Conservation (phyloP, 2,888 invertebrate species). For the Tolmerus cingulatus region DNA sequence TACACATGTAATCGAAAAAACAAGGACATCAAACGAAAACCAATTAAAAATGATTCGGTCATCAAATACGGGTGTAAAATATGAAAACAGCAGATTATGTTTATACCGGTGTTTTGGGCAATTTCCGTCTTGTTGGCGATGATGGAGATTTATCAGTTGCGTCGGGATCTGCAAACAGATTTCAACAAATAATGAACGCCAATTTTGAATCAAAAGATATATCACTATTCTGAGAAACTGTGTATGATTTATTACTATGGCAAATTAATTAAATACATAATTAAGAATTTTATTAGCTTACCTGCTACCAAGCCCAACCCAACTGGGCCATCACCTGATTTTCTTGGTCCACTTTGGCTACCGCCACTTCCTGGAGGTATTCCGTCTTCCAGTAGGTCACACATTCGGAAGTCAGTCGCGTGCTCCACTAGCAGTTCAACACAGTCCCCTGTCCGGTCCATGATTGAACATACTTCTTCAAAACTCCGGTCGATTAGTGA, state of each 20-base stretch:
- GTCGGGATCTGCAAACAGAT: conserved; percentile 76
- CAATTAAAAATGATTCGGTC: not conserved
- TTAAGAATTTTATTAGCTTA: conserved; percentile 52
- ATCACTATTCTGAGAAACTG: not conserved
- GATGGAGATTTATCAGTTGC: conserved; percentile 83
- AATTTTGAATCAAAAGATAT: not conserved
- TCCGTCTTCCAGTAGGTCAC: conserved; percentile 75
- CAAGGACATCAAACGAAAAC: conserved; percentile 15
- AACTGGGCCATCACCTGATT: conserved; percentile 62
- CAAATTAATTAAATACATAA: not conserved
- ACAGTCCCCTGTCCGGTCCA: conserved; percentile 86
- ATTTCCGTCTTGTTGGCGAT: conserved; percentile 90
- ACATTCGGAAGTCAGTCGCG: conserved; percentile 76
- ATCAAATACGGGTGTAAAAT: not conserved
- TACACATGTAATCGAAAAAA: conserved; percentile 27
- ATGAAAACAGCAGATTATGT: conserved; percentile 55
- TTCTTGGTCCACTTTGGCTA: conserved; percentile 60
- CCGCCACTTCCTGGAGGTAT: conserved; percentile 65
- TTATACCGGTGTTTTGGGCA: conserved; percentile 98
- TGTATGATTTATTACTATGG: not conserved
- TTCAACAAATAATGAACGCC: not conserved
- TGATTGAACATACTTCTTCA: conserved; percentile 90
- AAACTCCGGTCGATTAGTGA: conserved; percentile 90
- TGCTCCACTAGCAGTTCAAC: conserved; percentile 89
- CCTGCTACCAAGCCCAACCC: conserved; percentile 63